Evolutionary conservation across 2,888 invertebrate genomes (phyloP).

Genomic region (Tenthredo livida): DNA sequence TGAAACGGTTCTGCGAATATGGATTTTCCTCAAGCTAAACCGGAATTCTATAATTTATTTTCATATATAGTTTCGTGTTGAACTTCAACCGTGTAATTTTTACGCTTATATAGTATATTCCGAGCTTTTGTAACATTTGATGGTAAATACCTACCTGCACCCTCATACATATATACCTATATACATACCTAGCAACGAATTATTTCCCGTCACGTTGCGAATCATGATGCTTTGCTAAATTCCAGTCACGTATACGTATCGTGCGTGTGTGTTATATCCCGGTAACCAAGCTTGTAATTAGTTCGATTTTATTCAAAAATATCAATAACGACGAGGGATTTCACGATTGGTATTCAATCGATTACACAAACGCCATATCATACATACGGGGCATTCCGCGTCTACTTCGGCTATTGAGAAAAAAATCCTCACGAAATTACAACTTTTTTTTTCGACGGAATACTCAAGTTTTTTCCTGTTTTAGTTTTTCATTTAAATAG

Average conservation of each 20-base stretch:
- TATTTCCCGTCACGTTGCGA: conserved; percentile 27
- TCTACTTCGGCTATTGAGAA: too few relatives aligned
- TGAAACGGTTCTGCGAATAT: background rate
- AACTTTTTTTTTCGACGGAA: too few relatives aligned
- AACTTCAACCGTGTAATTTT: background rate
- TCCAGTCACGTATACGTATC: conserved; percentile 13
- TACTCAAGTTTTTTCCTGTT: too few relatives aligned
- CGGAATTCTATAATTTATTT: background rate
- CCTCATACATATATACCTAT: too few relatives aligned
- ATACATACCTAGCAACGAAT: conserved; percentile 8
- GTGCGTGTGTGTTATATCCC: background rate
- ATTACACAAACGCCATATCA: background rate
- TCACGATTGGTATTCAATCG: background rate
- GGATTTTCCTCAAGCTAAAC: background rate
- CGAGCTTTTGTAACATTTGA: conserved; percentile 1
- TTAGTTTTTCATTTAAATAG: too few relatives aligned
- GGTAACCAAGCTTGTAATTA: background rate
- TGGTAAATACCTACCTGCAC: background rate
- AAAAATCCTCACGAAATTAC: too few relatives aligned
- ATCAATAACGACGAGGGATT: background rate
- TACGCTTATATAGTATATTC: background rate
- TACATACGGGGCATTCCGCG: too few relatives aligned
- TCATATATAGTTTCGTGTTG: background rate
- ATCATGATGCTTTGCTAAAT: background rate
- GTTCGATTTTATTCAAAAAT: conserved; percentile 17